These are phyloP conservation scores for Drosophila elegans DNA, from an alignment of 1,140 invertebrate genomes.

Conservation along the genomic window DNA sequence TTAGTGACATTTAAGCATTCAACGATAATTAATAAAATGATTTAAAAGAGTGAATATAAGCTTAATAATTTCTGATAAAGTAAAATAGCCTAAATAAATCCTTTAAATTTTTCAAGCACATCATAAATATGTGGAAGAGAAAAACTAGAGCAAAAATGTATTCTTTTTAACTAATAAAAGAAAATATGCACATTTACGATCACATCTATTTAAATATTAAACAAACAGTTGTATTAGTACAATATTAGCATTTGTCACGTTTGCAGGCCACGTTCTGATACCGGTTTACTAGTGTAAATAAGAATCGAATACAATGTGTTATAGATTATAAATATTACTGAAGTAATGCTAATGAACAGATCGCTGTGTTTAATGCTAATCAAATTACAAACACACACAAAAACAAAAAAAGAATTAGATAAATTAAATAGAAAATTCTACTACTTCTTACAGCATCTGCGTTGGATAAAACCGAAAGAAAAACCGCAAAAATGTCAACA, in stretches of 20 bases:
- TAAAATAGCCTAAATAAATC: too few relatives aligned
- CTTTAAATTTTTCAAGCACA: too few relatives aligned
- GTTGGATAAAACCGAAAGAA: conserved; percentile 9
- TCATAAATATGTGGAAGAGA: too few relatives aligned
- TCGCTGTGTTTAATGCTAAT: conserved; percentile 21
- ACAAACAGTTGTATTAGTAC: conserved; percentile 2
- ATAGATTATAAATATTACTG: conserved; percentile 37
- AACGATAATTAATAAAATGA: too few relatives aligned
- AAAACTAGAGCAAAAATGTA: too few relatives aligned
- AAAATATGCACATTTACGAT: too few relatives aligned
- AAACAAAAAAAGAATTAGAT: conserved; percentile 6
- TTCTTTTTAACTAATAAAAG: too few relatives aligned
- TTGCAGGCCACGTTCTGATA: conserved; percentile 30
- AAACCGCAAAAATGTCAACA: conserved; percentile 52
- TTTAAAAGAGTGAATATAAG: too few relatives aligned
- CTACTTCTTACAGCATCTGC: conserved; percentile 22
- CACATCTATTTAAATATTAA: neutral
- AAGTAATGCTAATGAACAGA: conserved; percentile 22
- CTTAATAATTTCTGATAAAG: too few relatives aligned
- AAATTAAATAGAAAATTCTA: conserved; percentile 21
- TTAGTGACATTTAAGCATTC: too few relatives aligned
- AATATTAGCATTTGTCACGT: conserved; percentile 44
- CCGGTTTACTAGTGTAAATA: conserved; percentile 42
- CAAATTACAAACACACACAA: conserved; percentile 32
- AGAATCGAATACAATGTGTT: neutral